Base-by-base conservation (phyloP, 2,888 invertebrate species). In the Platerodrilus igneus region DNA sequence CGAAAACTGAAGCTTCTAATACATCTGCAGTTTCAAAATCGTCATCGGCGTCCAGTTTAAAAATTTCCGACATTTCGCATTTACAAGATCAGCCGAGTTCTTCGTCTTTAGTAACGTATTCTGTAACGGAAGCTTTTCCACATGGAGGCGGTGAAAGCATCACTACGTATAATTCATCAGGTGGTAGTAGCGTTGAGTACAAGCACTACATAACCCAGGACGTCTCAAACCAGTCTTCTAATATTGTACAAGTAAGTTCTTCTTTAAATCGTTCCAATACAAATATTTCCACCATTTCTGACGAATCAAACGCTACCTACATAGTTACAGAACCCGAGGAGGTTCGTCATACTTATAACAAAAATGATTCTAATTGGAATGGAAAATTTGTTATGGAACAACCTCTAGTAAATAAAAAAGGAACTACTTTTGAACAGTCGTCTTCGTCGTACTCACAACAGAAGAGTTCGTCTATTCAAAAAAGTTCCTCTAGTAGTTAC, bases 401-500 rank as follows among this genome's bases (percentile, higher is more conserved):
- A 45, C 59, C 67, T 1, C n/a, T n/a, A n/a, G 16, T 27, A 15
- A 10, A 37, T 8, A 33, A 21, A 41, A 39, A 26, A 32, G 52
- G 48, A 9, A 53, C 55, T 2, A 52, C 56, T 9, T 58, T 63
- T 17, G 58, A 64, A 35, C 54, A 59, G 36, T 57, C 55, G 2
- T 59, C 62, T 9, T 56, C 56, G 3, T 61, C 62, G 1, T 53
- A 55, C 4, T 76, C 70, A 45, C 73, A 78, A 53, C 67, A 74
- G 52, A 72, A 72, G 57, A 74, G 71, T 50, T 73, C 76, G 42
- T 75, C 72, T 39, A 66, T 72, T 3, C 70, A 72, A 30, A 78
- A 80, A 59, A 78, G 77, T 18, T 74, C 79, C 20, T 77, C 79
- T 2, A 75, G 77, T 10, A 79, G 79, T 9, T 79, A 81, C 55